Evolutionary conservation across 2,797 vertebrate species (phyloP).

Genomic region (Acridotheres tristis): DNA sequence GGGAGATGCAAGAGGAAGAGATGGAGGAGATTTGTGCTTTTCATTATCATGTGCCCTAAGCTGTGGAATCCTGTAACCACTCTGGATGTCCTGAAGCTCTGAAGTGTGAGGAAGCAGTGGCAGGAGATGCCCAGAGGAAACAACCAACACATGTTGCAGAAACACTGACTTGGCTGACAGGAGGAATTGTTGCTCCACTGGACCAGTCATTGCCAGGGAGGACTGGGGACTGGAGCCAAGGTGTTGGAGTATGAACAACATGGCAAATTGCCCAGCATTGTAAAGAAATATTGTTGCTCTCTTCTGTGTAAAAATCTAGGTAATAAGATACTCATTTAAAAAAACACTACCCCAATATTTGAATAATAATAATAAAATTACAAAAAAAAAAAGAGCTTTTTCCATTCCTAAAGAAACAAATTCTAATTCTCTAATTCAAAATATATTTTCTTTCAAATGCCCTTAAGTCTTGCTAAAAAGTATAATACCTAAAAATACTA

Average conservation of each 20-base stretch:
- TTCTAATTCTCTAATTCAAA: neutral
- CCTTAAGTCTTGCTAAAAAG: neutral
- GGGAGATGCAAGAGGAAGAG: neutral
- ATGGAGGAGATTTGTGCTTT: neutral
- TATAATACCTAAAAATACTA: neutral
- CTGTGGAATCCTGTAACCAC: rapidly evolving
- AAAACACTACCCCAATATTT: rapidly evolving
- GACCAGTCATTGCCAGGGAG: neutral
- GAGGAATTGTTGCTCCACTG: neutral
- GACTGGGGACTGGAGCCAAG: neutral
- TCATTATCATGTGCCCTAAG: neutral
- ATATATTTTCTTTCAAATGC: neutral
- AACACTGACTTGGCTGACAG: neutral
- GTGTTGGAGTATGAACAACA: neutral
- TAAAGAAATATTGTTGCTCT: neutral
- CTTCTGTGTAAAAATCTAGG: neutral
- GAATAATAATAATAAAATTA: neutral
- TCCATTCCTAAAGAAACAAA: neutral
- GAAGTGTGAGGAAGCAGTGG: neutral
- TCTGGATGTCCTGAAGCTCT: neutral
- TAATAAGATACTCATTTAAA: neutral
- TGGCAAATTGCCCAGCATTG: neutral
- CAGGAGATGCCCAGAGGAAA: neutral
- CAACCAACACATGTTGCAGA: rapidly evolving
- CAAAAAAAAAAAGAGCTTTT: rapidly evolving